Conservation (phyloP, 2,113 vertebrate species). For the Damaliscus lunatus region DNA sequence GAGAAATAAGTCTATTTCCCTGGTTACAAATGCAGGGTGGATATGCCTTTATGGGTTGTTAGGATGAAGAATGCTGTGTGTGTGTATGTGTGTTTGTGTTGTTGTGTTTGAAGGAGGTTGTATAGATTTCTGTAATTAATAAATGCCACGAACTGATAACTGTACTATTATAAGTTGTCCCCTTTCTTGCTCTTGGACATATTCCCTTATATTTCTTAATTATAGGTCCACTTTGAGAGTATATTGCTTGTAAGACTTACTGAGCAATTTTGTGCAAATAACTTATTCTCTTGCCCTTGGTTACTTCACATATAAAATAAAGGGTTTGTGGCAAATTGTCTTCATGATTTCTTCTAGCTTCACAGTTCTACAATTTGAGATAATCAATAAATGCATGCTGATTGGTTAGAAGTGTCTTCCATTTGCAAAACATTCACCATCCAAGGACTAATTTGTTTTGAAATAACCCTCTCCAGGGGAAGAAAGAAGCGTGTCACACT, state of each 20-base stretch:
- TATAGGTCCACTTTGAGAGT: neutral
- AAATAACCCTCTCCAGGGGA: neutral
- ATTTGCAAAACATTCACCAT: neutral
- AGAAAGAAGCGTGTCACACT: neutral
- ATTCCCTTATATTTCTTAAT: neutral
- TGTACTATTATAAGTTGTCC: neutral
- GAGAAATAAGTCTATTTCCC: slow-evolving; percentile 39
- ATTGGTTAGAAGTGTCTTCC: neutral
- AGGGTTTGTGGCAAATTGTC: neutral
- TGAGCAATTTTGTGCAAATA: slow-evolving; percentile 15
- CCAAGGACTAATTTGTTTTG: neutral
- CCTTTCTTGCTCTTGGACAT: neutral
- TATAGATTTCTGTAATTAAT: slow-evolving; percentile 11
- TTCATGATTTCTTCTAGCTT: neutral
- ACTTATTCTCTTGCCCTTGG: neutral
- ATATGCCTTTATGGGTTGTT: neutral
- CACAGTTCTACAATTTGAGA: neutral
- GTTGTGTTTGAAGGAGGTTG: neutral
- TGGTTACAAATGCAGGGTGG: neutral
- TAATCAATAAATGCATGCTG: neutral
- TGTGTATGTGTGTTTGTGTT: neutral
- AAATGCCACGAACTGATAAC: neutral
- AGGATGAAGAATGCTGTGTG: neutral
- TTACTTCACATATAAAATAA: slow-evolving; percentile 27
- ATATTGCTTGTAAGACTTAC: neutral